A percentile compares a stretch with the other conserved stretches of the same genome.
Conservation (phyloP, 1,140 invertebrate genomes). For the Vanessa atalanta region DNA sequence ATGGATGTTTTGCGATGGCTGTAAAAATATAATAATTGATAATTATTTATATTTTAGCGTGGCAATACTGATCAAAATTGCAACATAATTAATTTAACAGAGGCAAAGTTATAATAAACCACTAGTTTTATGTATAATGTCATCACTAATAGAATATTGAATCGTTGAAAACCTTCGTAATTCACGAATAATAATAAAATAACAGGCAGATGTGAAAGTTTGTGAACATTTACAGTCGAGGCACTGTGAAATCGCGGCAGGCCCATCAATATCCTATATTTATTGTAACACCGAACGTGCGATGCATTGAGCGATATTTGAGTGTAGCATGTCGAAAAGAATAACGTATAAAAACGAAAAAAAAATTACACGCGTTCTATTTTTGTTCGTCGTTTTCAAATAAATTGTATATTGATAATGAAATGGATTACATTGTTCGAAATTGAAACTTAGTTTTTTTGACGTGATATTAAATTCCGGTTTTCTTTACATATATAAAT, state of each 20-base stretch:
- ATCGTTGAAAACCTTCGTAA: conserved; percentile 1
- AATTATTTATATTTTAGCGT: too few relatives aligned
- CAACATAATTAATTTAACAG: too few relatives aligned
- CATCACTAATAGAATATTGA: background rate
- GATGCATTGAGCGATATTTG: conserved; percentile 29
- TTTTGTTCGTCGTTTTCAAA: conserved; percentile 1
- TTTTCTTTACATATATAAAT: too few relatives aligned
- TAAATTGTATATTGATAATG: background rate
- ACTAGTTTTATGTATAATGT: background rate
- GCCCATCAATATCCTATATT: conserved; percentile 30
- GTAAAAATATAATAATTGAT: too few relatives aligned
- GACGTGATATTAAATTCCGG: too few relatives aligned
- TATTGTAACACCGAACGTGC: conserved; percentile 26
- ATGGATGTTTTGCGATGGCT: too few relatives aligned
- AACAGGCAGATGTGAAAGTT: conserved; percentile 4
- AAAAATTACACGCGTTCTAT: background rate
- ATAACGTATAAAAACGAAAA: conserved; percentile 3
- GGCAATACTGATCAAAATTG: too few relatives aligned
- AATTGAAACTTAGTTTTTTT: too few relatives aligned
- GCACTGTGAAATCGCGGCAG: conserved; percentile 22
- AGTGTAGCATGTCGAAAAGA: conserved; percentile 19
- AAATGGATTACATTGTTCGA: background rate
- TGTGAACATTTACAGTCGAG: conserved; percentile 21
- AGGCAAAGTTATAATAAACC: too few relatives aligned
- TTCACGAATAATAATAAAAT: conserved; percentile 12